These are phyloP conservation scores for Antennarius maculatus DNA, from an alignment of 2,797 vertebrate species.

Conservation along the genomic window DNA sequence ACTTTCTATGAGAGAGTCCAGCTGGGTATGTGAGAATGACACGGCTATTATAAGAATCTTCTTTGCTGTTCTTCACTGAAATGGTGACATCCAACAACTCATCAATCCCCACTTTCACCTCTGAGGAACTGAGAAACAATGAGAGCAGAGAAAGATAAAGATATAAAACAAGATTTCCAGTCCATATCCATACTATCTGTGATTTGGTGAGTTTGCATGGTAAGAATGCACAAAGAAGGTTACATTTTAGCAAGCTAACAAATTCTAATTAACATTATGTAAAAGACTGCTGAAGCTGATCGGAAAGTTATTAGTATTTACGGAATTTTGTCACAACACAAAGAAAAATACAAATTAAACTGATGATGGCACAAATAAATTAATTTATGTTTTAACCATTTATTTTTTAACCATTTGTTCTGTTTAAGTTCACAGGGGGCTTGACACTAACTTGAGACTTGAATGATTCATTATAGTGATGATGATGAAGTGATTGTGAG, in stretches of 20 bases:
- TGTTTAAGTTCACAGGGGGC: too few relatives aligned
- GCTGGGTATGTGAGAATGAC: constrained; percentile 80
- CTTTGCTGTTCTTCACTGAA: constrained; percentile 79
- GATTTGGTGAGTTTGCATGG: background rate
- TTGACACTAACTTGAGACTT: too few relatives aligned
- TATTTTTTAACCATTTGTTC: too few relatives aligned
- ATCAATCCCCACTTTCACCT: constrained; percentile 81
- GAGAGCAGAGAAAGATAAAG: background rate
- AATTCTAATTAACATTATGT: background rate
- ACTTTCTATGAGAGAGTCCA: constrained; percentile 82
- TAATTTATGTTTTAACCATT: too few relatives aligned
- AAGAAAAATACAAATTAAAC: too few relatives aligned
- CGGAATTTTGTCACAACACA: too few relatives aligned
- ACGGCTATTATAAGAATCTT: constrained; percentile 84
- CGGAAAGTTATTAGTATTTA: too few relatives aligned
- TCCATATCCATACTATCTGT: background rate
- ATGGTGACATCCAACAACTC: constrained; percentile 77
- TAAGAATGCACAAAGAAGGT: too few relatives aligned
- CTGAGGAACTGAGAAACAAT: constrained; percentile 23
- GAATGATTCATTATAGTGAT: too few relatives aligned
- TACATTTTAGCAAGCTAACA: background rate
- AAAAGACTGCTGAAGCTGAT: too few relatives aligned
- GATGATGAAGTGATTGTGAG: too few relatives aligned
- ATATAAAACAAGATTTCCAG: background rate
- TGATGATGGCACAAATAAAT: too few relatives aligned